phyloP scores from a whole-genome alignment of 2,113 vertebrate species.

The Sterna hirundo region DNA sequence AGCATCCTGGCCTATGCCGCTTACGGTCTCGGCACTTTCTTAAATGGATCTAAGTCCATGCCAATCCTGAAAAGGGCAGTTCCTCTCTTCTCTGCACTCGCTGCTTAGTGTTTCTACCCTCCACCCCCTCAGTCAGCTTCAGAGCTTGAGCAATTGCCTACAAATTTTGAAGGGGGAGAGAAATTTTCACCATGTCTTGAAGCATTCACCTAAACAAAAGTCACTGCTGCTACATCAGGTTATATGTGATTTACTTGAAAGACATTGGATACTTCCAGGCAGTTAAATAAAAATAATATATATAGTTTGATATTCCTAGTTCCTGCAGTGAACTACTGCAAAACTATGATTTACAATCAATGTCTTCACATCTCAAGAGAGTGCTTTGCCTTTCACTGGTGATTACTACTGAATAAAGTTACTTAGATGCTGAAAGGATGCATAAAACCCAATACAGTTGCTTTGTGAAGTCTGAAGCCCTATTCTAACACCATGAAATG shows the following conservation, averaged over 20 bases:
- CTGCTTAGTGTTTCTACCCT: background rate
- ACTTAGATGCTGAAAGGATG: background rate
- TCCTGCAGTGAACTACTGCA: background rate
- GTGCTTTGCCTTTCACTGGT: background rate
- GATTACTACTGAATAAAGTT: slow-evolving; percentile 25
- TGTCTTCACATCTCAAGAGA: slow-evolving; percentile 1
- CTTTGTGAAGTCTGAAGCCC: background rate
- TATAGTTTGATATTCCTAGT: background rate
- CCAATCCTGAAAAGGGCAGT: background rate
- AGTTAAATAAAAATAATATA: slow-evolving; percentile 28
- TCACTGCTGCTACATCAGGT: background rate
- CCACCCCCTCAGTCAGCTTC: background rate
- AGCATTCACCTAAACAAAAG: background rate
- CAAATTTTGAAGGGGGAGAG: background rate
- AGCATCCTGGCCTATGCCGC: background rate
- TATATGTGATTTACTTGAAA: background rate
- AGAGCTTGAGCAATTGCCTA: background rate
- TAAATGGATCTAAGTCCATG: background rate
- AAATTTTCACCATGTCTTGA: background rate
- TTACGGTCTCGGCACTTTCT: background rate
- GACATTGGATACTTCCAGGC: background rate
- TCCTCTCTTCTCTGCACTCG: background rate
- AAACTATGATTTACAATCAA: slow-evolving; percentile 30
- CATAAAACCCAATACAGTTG: background rate
- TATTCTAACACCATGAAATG: background rate